Conservation (phyloP, 2,113 vertebrate genomes). For the Pseudopipra pipra region DNA sequence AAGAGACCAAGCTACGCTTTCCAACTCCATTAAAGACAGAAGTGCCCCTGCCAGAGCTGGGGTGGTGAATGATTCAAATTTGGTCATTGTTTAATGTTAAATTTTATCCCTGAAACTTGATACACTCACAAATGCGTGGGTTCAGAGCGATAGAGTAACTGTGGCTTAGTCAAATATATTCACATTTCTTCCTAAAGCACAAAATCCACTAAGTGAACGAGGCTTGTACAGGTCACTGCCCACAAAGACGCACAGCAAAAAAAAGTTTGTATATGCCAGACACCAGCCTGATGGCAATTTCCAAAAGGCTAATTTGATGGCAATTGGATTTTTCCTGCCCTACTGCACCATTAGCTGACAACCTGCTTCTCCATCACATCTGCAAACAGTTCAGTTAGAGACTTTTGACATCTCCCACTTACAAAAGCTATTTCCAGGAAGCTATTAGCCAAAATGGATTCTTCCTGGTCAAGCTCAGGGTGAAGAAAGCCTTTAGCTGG, state of each 20-base stretch:
- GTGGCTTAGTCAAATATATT: constrained; percentile 47
- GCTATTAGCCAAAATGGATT: constrained; percentile 81
- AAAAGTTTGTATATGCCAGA: constrained; percentile 38
- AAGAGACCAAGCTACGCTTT: constrained; percentile 52
- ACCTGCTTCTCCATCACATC: constrained; percentile 82
- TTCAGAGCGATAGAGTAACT: constrained; percentile 42
- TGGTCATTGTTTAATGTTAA: constrained; percentile 63
- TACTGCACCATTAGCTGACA: constrained; percentile 76
- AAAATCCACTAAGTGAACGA: background rate
- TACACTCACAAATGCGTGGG: background rate
- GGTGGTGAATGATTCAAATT: constrained; percentile 61
- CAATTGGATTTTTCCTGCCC: constrained; percentile 81
- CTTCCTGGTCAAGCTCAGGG: constrained; percentile 80
- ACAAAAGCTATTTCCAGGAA: constrained; percentile 78
- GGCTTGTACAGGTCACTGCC: background rate
- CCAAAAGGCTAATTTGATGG: constrained; percentile 77
- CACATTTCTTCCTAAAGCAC: constrained; percentile 25
- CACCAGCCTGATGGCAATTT: constrained; percentile 72
- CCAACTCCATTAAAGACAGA: constrained; percentile 62
- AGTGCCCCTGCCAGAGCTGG: constrained; percentile 31
- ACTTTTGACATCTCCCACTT: constrained; percentile 80
- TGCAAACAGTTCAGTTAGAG: constrained; percentile 81
- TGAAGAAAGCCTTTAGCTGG: constrained; percentile 47
- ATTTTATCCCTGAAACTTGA: constrained; percentile 61
- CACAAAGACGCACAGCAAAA: background rate